Evolutionary conservation across 2,797 vertebrate species (phyloP).

Genomic region (Notolepis coatsorum): DNA sequence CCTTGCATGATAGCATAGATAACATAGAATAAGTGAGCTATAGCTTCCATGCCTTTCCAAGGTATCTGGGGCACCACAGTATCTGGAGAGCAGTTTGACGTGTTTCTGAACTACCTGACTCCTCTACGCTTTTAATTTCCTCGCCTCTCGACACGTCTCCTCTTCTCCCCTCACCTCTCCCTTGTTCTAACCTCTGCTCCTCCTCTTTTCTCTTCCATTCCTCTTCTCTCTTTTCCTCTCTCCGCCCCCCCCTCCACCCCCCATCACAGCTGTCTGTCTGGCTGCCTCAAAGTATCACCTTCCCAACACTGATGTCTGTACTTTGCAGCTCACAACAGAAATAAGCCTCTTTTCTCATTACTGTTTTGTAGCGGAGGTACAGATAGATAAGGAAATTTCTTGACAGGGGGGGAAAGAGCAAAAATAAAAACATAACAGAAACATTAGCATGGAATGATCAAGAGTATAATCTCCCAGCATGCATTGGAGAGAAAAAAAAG

Average conservation of each 20-base stretch:
- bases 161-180: not conserved
- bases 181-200: not conserved
- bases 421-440: slow-evolving; percentile 23
- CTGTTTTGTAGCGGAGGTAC: slow-evolving; percentile 59
- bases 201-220: slow-evolving; percentile 8
- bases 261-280: slow-evolving; percentile 45
- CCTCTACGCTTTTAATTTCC: slow-evolving; percentile 6
- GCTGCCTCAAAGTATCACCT: slow-evolving; percentile 65
- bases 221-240: not conserved
- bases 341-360: slow-evolving; percentile 67
- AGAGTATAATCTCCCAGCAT: slow-evolving; percentile 55
- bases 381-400: slow-evolving; percentile 67
- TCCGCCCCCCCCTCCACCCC: slow-evolving; percentile 10
- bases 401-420: slow-evolving; percentile 30
- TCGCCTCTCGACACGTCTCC: not conserved
- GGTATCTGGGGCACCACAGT: slow-evolving; percentile 23
- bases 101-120: slow-evolving; percentile 52
- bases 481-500: slow-evolving; percentile 54
- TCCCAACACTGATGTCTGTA: slow-evolving; percentile 44
- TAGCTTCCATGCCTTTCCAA: slow-evolving; percentile 12
- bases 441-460: slow-evolving; percentile 64
- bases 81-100: slow-evolving; percentile 41
- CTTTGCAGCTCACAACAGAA: slow-evolving; percentile 49
- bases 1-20: too few relatives aligned
- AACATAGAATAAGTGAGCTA: too few relatives aligned